These are phyloP conservation scores for Orchesellides sinensis DNA, from an alignment of 2,888 invertebrate genomes.

Conservation along the genomic window DNA sequence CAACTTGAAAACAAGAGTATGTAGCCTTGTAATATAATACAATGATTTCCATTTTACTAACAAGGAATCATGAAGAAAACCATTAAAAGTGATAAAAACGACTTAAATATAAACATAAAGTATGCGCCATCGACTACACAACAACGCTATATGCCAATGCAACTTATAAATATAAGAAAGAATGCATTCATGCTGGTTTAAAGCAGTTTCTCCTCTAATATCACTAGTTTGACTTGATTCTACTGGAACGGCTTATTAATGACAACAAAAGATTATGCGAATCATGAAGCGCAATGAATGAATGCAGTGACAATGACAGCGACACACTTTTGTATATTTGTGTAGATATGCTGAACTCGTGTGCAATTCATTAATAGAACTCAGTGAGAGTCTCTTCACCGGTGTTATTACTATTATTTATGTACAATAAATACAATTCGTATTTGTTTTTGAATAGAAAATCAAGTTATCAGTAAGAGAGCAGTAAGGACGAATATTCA, in stretches of 20 bases:
- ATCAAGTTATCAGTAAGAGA: constrained; percentile 45
- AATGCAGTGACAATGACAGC: constrained; percentile 31
- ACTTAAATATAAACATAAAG: no score
- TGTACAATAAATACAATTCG: constrained; percentile 25
- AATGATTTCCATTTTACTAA: constrained; percentile 26
- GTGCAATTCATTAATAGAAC: constrained; percentile 8
- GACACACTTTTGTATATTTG: constrained; percentile 13
- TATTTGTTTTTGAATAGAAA: constrained; percentile 32
- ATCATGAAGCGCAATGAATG: constrained; percentile 36
- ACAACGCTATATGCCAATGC: no score
- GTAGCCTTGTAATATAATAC: background rate
- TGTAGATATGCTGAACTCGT: constrained; percentile 1
- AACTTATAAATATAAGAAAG: background rate
- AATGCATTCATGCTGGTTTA: background rate
- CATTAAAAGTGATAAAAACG: background rate
- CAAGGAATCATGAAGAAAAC: constrained; percentile 11
- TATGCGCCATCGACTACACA: no score
- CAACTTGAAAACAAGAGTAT: background rate
- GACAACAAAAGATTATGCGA: constrained; percentile 24
- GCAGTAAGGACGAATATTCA: constrained; percentile 48
- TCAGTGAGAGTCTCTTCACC: background rate
- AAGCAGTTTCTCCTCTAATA: no score
- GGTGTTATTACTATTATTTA: constrained; percentile 30
- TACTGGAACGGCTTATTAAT: background rate
- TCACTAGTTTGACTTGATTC: background rate